phyloP scores from a whole-genome alignment of 1,140 invertebrate genomes.

The Aphelenchoides besseyi region DNA sequence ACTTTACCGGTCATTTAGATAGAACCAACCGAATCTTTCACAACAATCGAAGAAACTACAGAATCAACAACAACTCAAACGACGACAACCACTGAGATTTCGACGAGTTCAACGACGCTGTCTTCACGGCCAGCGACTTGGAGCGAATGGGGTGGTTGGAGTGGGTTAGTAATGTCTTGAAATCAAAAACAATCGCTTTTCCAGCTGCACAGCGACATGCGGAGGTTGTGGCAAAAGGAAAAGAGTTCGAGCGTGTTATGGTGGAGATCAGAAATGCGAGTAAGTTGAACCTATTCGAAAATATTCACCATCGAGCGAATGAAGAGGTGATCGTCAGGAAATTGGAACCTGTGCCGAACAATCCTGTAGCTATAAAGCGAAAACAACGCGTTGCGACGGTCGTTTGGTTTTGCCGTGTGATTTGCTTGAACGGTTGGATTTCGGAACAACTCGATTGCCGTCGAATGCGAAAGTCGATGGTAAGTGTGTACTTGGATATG shows the following conservation, averaged over 20 bases:
- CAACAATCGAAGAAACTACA: constrained; percentile 14
- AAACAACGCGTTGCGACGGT: constrained; percentile 43
- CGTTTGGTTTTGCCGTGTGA: constrained; percentile 57
- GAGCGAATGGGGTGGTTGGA: constrained; percentile 1
- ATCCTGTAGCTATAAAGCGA: constrained; percentile 20
- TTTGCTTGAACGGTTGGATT: constrained; percentile 48
- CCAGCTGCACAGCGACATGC: constrained; percentile 45
- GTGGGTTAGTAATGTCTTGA: not conserved
- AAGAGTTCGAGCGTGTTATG: constrained; percentile 50
- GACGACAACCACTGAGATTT: constrained; percentile 17
- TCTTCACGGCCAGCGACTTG: not conserved
- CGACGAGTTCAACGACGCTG: not conserved
- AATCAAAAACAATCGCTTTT: no score
- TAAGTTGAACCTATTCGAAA: constrained; percentile 27
- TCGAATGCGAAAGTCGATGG: not conserved
- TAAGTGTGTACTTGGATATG: no score
- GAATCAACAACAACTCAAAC: constrained; percentile 10
- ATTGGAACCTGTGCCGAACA: constrained; percentile 25
- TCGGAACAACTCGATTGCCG: constrained; percentile 45
- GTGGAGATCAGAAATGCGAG: constrained; percentile 44
- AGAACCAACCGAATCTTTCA: not conserved
- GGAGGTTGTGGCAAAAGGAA: constrained; percentile 52
- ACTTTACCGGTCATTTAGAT: not conserved
- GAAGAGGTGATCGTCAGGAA: constrained; percentile 21
- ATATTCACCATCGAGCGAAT: not conserved